Evolutionary conservation across 2,888 invertebrate species (phyloP).

Genomic region (Serrognathus titanus): DNA sequence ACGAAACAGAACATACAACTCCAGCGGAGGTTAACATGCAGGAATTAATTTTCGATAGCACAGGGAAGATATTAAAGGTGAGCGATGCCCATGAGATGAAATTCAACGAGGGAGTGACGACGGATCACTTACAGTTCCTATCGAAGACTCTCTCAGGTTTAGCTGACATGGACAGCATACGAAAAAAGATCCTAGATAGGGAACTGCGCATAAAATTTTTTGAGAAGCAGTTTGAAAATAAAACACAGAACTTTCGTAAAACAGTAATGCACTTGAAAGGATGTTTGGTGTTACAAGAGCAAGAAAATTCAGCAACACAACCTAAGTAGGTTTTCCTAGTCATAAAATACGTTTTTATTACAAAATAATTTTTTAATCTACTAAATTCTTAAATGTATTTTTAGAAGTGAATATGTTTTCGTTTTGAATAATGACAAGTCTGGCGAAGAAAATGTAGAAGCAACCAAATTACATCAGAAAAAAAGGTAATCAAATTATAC

Average conservation of each 20-base stretch:
- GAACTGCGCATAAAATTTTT: conserved; percentile 31
- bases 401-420: too few species aligned
- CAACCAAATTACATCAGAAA: too few species aligned
- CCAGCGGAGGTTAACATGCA: neutral
- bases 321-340: neutral
- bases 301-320: neutral
- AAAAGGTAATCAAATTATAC: too few species aligned
- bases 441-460: too few species aligned
- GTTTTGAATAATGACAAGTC: too few species aligned
- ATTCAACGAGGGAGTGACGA: conserved; percentile 2
- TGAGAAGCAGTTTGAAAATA: conserved; percentile 22
- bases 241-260: conserved; percentile 19
- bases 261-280: conserved; percentile 34
- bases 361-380: too few species aligned
- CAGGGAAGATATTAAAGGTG: neutral
- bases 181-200: conserved; percentile 32
- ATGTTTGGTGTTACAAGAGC: conserved; percentile 23
- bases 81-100: neutral
- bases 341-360: too few species aligned
- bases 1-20: neutral
- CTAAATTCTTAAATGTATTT: too few species aligned
- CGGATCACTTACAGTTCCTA: conserved; percentile 31
- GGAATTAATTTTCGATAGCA: neutral
- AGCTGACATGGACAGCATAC: conserved; percentile 39
- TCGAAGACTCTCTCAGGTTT: conserved; percentile 36